phyloP scores from a whole-genome alignment of 2,888 invertebrate species.

The Philaethria dido region DNA sequence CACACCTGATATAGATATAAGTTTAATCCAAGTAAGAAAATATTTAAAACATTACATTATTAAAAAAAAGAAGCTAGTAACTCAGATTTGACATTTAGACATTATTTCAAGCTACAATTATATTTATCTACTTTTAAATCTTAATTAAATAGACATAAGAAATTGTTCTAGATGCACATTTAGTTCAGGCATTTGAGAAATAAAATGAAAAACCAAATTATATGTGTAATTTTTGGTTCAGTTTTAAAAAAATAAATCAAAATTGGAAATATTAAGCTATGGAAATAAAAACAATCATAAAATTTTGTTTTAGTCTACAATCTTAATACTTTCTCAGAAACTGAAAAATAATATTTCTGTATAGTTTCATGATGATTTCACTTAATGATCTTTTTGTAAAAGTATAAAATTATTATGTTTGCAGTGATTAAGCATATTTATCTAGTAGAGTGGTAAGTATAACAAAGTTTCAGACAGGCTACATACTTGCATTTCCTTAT shows the following conservation, averaged over 20 bases:
- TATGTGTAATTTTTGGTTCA: background rate
- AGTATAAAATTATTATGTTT: slow-evolving; percentile 16
- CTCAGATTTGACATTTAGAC: slow-evolving; percentile 16
- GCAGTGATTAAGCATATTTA: slow-evolving; percentile 12
- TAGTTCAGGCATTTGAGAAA: slow-evolving; percentile 16
- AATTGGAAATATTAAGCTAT: background rate
- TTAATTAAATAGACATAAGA: background rate
- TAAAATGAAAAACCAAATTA: background rate
- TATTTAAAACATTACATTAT: background rate
- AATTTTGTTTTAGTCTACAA: background rate
- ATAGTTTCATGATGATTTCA: background rate
- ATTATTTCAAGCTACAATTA: slow-evolving; percentile 6
- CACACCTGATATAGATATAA: no score
- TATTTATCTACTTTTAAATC: slow-evolving; percentile 20
- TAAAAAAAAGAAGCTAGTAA: slow-evolving; percentile 1
- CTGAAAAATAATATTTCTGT: background rate
- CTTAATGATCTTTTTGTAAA: slow-evolving; percentile 12
- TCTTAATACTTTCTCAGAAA: background rate
- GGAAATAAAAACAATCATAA: background rate
- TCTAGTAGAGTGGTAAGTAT: slow-evolving; percentile 11
- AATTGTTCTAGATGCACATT: background rate
- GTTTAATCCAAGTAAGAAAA: background rate
- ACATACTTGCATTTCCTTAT: slow-evolving; percentile 8
- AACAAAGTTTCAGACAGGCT: slow-evolving; percentile 9
- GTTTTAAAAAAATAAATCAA: background rate